Evolutionary conservation across 1,140 invertebrate species (phyloP).

Genomic region (Eurosta solidaginis): DNA sequence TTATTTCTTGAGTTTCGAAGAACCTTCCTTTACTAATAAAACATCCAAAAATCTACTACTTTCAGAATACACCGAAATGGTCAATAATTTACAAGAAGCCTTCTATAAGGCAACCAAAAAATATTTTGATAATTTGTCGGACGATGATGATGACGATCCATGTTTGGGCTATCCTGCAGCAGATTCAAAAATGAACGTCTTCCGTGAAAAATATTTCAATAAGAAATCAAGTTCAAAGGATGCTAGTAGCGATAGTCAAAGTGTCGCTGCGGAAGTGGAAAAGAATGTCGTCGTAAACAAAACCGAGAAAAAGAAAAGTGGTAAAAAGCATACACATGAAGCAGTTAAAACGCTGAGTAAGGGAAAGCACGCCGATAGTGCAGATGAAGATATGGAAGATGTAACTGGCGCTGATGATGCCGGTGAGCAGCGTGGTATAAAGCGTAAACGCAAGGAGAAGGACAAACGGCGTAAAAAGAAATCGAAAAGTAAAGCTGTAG

Average conservation of each 20-base stretch:
- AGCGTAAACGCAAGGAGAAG: constrained; percentile 56
- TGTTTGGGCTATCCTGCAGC: constrained; percentile 67
- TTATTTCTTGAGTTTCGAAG: background rate
- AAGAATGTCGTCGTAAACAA: background rate
- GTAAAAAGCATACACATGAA: constrained; percentile 16
- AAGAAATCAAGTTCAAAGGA: constrained; percentile 45
- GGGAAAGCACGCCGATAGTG: background rate
- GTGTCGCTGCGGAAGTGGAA: constrained; percentile 17
- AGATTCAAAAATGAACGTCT: constrained; percentile 62
- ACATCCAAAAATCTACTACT: background rate
- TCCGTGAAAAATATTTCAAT: constrained; percentile 56
- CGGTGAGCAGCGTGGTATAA: constrained; percentile 51
- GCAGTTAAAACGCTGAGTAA: background rate
- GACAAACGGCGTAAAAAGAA: constrained; percentile 59
- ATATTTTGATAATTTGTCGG: constrained; percentile 78
- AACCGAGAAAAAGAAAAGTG: constrained; percentile 30
- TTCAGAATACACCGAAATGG: constrained; percentile 87
- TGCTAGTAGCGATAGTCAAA: constrained; percentile 34
- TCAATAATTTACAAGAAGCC: constrained; percentile 76
- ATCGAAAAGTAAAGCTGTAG: constrained; percentile 48
- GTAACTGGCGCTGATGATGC: constrained; percentile 50
- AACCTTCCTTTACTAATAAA: background rate
- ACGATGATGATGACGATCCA: constrained; percentile 74
- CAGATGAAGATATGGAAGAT: constrained; percentile 34
- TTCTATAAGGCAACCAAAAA: constrained; percentile 79